Conservation (phyloP, 2,113 vertebrate species). For the Pongo pygmaeus region DNA sequence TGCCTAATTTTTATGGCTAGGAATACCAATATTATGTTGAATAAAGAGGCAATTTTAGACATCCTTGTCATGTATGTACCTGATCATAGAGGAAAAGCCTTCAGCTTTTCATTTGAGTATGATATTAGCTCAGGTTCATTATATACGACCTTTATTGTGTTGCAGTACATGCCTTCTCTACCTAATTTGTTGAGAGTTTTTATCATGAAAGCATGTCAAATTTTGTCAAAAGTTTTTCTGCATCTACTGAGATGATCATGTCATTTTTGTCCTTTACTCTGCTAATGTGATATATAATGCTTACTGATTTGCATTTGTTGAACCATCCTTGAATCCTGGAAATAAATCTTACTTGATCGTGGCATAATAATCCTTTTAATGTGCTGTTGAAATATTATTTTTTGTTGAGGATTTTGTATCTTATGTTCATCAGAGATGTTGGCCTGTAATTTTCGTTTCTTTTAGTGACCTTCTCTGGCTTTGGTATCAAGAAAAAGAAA, state of each 20-base stretch:
- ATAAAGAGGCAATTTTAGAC: background rate
- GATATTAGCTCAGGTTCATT: no score
- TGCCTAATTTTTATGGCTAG: background rate
- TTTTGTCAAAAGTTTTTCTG: background rate
- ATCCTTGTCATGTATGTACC: background rate
- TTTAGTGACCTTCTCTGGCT: background rate
- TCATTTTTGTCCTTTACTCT: background rate
- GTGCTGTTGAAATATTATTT: background rate
- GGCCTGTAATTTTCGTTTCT: background rate
- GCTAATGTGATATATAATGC: no score
- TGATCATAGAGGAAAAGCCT: background rate
- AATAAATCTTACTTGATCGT: background rate
- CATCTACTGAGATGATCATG: background rate
- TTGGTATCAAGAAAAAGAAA: background rate
- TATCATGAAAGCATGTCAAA: background rate
- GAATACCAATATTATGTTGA: background rate
- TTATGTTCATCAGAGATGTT: background rate
- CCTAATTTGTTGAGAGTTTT: no score
- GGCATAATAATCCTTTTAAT: background rate
- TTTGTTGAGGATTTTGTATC: background rate
- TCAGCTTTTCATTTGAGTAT: no score
- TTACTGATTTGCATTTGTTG: background rate
- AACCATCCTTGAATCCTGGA: background rate
- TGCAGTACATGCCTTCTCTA: no score
- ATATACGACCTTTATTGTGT: no score